These are phyloP conservation scores for Agonopterix alstromeriana DNA, from an alignment of 2,888 invertebrate species.

Conservation along the genomic window DNA sequence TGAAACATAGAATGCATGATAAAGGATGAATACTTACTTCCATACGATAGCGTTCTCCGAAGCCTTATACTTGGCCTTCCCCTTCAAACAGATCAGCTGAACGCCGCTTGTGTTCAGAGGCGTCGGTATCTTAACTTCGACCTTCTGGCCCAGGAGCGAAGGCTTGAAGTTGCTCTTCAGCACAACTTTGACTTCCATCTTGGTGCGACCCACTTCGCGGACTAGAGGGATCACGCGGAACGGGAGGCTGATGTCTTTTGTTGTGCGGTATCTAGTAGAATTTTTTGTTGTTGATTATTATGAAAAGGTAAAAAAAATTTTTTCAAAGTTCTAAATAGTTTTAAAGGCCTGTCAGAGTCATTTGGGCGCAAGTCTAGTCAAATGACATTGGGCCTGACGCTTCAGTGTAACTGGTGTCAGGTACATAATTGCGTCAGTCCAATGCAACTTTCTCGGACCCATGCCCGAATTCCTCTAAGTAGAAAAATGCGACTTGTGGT, in stretches of 20 bases:
- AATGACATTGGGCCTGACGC: too few relatives aligned
- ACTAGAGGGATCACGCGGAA: slow-evolving; percentile 99
- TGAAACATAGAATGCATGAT: too few relatives aligned
- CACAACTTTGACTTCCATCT: slow-evolving; percentile 99
- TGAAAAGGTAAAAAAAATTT: too few relatives aligned
- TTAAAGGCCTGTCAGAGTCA: too few relatives aligned
- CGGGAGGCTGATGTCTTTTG: slow-evolving; percentile 99
- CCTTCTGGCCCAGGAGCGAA: slow-evolving; percentile 97
- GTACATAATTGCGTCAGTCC: too few relatives aligned
- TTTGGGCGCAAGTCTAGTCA: too few relatives aligned
- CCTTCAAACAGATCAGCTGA: slow-evolving; percentile 98
- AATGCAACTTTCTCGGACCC: too few relatives aligned
- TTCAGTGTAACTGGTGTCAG: too few relatives aligned
- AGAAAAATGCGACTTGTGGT: too few relatives aligned
- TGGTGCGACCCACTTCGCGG: slow-evolving; percentile 97
- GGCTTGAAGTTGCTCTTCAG: slow-evolving; percentile 99
- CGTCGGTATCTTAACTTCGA: slow-evolving; percentile 99
- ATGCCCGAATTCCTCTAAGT: too few relatives aligned
- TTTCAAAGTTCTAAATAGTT: too few relatives aligned
- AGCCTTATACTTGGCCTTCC: slow-evolving; percentile 99
- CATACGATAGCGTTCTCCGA: slow-evolving; percentile 99
- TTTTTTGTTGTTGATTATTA: too few relatives aligned
- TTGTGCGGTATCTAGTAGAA: slow-evolving; percentile 91
- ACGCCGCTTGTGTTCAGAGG: slow-evolving; percentile 99
- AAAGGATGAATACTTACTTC: slow-evolving; percentile 91